Evolutionary conservation across 2,888 invertebrate species (phyloP), one percentile per base, ranked within the genome.

Genomic region (Automeris io): DNA sequence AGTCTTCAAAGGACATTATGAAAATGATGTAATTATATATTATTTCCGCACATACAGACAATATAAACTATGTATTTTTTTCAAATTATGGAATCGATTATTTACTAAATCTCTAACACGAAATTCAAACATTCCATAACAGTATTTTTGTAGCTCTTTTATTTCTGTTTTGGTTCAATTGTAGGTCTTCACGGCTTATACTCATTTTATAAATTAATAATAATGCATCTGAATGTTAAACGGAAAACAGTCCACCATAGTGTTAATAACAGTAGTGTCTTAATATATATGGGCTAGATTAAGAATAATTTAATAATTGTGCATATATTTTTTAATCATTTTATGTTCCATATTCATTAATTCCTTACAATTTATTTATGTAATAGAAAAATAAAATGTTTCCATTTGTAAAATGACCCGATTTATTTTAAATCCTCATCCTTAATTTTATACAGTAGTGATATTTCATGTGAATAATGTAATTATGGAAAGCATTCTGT

Each of bases 321-420:
- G 64, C 61, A 63, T 71, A 67, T 70, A 70, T 74, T 72, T 77
- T 71, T 76, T 29, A n/a, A 69, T 68, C 62, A 61, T 59, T 65
- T 66, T 64, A 57, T 62, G 63, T 67, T 68, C 64, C 65, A 64
- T 61, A 63, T 65, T 63, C 61, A 57, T 66, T 59, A 66, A 66
- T 62, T 67, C 62, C 52, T 60, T 61, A 62, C 69, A 68, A 67
- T 70, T 71, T 70, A 73, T 72, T 74, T 64, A 54, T 73, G 64
- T 66, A 69, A 74, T 74, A 71, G 69, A 67, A 64, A 64, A 70
- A 77, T 74, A 80, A 79, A 78, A 64, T 59, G 62, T 77, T 81
- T 72, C 68, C 65, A 76, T 78, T 79, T 78, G 68, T 79, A 75
- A 57, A 54, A 49, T 55, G 37, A 44, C 51, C 40, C 41, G 51